These are phyloP conservation scores for Leptinotarsa peninsularis DNA, from an alignment of 2,888 invertebrate species.

Conservation along the genomic window DNA sequence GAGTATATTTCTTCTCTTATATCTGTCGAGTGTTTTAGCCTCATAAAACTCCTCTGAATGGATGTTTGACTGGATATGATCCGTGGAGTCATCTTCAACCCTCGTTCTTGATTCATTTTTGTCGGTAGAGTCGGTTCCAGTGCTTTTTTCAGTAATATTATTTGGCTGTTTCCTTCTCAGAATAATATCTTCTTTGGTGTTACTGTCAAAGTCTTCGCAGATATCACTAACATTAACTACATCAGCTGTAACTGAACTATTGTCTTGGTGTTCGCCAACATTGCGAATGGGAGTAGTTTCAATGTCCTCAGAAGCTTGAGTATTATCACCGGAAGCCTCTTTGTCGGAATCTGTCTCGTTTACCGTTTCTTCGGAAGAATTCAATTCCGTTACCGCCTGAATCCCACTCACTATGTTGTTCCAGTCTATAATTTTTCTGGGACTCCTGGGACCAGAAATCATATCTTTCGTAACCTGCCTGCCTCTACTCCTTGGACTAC, in stretches of 20 bases:
- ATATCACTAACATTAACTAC: neutral
- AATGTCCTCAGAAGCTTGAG: neutral
- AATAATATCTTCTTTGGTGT: neutral
- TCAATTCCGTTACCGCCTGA: neutral
- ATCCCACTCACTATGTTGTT: neutral
- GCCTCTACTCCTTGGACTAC: neutral
- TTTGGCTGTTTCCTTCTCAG: neutral
- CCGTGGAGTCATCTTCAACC: neutral
- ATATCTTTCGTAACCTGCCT: conserved; percentile 31
- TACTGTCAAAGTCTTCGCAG: neutral
- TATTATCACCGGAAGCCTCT: neutral
- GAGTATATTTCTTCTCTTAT: neutral
- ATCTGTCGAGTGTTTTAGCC: neutral
- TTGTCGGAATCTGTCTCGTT: neutral
- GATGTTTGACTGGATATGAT: neutral
- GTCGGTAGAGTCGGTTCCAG: neutral
- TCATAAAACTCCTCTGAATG: neutral
- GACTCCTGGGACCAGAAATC: conserved; percentile 32
- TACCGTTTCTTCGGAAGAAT: neutral
- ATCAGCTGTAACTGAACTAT: neutral
- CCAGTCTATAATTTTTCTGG: conserved; percentile 11
- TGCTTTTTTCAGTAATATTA: neutral
- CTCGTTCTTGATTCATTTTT: neutral
- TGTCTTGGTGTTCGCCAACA: neutral
- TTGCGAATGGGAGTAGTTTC: neutral